A percentile compares a stretch with the other conserved stretches of the same genome.
Conservation (phyloP, 1,140 invertebrate genomes). For the Eufriesea mexicana region DNA sequence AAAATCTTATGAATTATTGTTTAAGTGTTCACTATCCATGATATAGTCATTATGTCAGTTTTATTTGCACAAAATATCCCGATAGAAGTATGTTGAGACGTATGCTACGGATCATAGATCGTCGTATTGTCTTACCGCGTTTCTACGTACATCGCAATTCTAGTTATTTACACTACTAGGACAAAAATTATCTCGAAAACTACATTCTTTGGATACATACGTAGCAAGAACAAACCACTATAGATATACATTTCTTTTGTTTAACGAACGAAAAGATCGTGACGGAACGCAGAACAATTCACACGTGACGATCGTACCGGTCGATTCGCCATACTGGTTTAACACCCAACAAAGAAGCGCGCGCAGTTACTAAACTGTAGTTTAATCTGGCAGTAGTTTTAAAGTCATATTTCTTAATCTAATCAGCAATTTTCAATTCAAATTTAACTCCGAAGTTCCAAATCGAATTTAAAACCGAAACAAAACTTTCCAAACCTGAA, state of each 20-base stretch:
- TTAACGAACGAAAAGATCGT: neutral
- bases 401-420: neutral
- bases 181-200: neutral
- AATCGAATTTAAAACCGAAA: neutral
- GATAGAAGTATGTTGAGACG: neutral
- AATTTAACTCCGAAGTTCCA: neutral
- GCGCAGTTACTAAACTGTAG: neutral
- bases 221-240: neutral
- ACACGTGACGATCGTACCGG: neutral
- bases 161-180: neutral
- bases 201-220: neutral
- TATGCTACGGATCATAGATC: too few species aligned
- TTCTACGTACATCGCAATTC: neutral
- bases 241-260: neutral
- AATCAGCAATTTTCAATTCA: neutral
- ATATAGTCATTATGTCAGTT: neutral
- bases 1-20: neutral
- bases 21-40: neutral
- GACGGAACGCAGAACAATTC: neutral
- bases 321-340: slow-evolving; percentile 1
- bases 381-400: neutral
- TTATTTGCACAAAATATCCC: too few species aligned
- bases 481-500: too few species aligned
- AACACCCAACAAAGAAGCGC: neutral
- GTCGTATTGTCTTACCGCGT: neutral